These are phyloP conservation scores for Pandion haliaetus DNA, from an alignment of 2,113 vertebrate genomes.

Conservation along the genomic window DNA sequence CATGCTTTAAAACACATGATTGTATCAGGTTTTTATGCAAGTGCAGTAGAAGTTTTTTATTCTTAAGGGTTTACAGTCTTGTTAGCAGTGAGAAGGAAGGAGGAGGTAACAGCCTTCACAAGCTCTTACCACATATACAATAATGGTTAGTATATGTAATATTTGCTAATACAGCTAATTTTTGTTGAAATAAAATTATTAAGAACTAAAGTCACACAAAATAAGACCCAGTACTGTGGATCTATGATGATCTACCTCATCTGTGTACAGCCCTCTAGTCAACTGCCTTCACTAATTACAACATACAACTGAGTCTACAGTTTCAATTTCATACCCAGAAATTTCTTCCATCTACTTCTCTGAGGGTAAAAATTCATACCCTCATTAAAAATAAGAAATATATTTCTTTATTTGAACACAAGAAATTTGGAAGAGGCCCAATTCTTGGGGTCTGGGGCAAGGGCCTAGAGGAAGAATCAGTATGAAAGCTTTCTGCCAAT, in stretches of 20 bases:
- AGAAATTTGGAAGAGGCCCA: background rate
- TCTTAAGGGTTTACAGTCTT: background rate
- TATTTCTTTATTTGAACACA: background rate
- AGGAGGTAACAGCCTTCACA: background rate
- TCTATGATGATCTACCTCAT: background rate
- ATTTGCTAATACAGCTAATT: background rate
- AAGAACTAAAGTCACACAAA: background rate
- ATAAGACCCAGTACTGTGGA: background rate
- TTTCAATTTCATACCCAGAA: background rate
- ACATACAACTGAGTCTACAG: background rate
- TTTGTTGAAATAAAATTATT: background rate
- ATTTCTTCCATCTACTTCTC: background rate
- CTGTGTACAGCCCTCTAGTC: background rate
- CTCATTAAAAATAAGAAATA: background rate
- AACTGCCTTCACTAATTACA: background rate
- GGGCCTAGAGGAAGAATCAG: background rate
- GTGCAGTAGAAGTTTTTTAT: background rate
- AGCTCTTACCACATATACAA: background rate
- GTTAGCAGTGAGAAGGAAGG: background rate
- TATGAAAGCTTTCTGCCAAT: background rate
- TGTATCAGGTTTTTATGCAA: background rate
- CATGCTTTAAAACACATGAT: background rate
- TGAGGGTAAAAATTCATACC: background rate
- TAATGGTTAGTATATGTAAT: background rate
- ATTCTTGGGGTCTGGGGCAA: background rate